Evolutionary conservation across 1,140 invertebrate species (phyloP).

Genomic region (Trialeurodes vaporariorum): DNA sequence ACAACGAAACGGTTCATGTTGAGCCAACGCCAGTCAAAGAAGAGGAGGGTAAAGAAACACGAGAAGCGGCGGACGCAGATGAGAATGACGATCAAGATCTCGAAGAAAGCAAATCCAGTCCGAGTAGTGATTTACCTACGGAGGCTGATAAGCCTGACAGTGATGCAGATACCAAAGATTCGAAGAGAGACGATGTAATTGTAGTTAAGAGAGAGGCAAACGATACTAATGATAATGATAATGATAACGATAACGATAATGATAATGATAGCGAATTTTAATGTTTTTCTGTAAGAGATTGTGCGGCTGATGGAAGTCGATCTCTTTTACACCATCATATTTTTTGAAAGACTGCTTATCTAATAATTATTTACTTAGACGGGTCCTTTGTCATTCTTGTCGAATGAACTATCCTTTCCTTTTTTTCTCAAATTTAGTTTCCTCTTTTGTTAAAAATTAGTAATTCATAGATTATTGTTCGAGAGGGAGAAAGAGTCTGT

Average conservation of each 20-base stretch:
- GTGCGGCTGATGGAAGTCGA: neutral
- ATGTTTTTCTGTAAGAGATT: neutral
- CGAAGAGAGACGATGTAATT: neutral
- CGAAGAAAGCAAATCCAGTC: neutral
- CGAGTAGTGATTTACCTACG: neutral
- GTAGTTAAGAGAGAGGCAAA: neutral
- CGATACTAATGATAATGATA: neutral
- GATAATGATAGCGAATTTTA: neutral
- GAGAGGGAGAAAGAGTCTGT: no score
- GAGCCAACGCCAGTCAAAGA: conserved; percentile 55
- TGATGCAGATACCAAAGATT: neutral
- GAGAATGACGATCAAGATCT: neutral
- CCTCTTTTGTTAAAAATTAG: no score
- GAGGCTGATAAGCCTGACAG: neutral
- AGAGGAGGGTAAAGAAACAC: conserved; percentile 33
- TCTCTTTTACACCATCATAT: neutral
- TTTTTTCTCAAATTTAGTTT: no score
- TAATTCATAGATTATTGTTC: no score
- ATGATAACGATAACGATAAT: neutral
- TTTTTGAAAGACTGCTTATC: neutral
- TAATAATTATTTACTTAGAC: neutral
- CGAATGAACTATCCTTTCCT: no score
- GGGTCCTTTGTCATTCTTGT: neutral
- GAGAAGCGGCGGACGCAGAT: neutral
- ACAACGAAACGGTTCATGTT: conserved; percentile 54